A percentile compares a stretch with the other conserved stretches of the same genome.
These are phyloP conservation scores for Lithophane semibrunnea DNA, from an alignment of 2,888 invertebrate genomes.

Conservation along the genomic window DNA sequence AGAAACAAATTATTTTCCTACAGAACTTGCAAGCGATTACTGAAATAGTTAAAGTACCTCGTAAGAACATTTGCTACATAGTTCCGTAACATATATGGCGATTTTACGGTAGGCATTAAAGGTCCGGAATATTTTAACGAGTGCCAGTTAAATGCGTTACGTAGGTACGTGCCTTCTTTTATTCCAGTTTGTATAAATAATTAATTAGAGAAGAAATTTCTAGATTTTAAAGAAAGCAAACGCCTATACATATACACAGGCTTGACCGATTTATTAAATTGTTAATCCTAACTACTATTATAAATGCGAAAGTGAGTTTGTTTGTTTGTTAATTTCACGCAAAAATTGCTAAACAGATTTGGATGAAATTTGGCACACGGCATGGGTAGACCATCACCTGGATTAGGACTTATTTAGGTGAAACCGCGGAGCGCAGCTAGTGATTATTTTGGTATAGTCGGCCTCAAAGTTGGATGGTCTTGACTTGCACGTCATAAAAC, in stretches of 20 bases:
- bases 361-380: too few relatives aligned
- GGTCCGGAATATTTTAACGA: conserved; percentile 29
- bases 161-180: not conserved
- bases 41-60: conserved; percentile 13
- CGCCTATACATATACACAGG: too few relatives aligned
- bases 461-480: too few relatives aligned
- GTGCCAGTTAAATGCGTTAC: not conserved
- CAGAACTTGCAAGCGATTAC: not conserved
- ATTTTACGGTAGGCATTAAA: conserved; percentile 26
- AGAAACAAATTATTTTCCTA: too few relatives aligned
- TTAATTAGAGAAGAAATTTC: not conserved
- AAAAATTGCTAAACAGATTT: too few relatives aligned
- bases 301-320: too few relatives aligned
- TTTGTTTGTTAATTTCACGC: not conserved
- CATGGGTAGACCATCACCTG: too few relatives aligned
- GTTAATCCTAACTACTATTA: too few relatives aligned
- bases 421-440: too few relatives aligned
- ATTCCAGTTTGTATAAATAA: not conserved
- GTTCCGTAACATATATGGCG: conserved; percentile 5
- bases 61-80: conserved; percentile 18
- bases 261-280: not conserved
- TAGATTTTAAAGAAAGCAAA: not conserved
- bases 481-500: too few relatives aligned
- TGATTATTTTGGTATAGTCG: too few relatives aligned
- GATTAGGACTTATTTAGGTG: too few relatives aligned